phyloP scores from a whole-genome alignment of 2,888 invertebrate species.

The Hecatera dysodea region DNA sequence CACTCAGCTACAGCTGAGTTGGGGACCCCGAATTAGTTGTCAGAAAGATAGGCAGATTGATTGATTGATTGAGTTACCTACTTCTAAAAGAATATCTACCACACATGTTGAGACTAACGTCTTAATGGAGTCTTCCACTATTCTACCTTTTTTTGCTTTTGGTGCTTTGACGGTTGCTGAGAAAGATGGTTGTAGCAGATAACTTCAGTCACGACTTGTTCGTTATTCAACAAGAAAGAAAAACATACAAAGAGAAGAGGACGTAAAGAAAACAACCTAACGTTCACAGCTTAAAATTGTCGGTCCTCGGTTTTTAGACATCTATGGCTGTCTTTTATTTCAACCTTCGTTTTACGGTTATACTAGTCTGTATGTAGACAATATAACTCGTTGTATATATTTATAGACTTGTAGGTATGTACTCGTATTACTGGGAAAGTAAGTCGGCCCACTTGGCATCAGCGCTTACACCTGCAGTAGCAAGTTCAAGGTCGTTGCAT shows the following conservation, averaged over 20 bases:
- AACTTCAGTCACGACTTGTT: neutral
- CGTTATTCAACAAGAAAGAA: neutral
- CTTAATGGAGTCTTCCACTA: neutral
- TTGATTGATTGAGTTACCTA: no score
- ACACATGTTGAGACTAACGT: neutral
- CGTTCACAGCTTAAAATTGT: no score
- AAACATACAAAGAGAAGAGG: neutral
- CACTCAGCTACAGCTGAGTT: no score
- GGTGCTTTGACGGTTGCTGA: no score
- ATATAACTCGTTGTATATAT: constrained; percentile 23
- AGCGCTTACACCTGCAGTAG: constrained; percentile 36
- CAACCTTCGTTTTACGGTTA: constrained; percentile 14
- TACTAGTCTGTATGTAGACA: constrained; percentile 6
- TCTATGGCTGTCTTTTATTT: neutral
- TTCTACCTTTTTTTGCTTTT: neutral
- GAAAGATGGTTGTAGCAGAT: neutral
- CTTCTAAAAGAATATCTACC: no score
- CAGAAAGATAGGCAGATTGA: no score
- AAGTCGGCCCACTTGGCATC: constrained; percentile 50
- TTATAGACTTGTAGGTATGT: constrained; percentile 11
- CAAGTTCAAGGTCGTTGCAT: constrained; percentile 58
- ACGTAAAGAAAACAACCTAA: no score
- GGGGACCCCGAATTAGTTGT: no score
- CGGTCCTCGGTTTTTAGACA: neutral
- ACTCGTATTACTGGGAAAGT: constrained; percentile 42